Base-by-base conservation (phyloP, 1,140 invertebrate genomes). In the Hyposmocoma kahamanoa region DNA sequence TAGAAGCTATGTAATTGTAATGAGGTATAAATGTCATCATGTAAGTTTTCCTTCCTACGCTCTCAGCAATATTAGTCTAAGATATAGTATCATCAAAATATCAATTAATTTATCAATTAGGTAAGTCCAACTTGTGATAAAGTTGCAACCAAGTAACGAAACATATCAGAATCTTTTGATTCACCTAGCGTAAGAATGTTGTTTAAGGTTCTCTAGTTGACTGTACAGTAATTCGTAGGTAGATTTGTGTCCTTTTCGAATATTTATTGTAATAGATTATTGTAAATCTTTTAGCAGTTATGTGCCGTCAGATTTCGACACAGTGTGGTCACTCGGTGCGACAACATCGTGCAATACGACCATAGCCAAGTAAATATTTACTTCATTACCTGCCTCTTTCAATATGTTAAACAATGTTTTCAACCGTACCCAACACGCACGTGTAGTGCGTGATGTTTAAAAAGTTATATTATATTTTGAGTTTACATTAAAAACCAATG, bases 81-180 rank as follows among this genome's bases (percentile, higher is more conserved):
- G 41, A 60, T 67, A 18, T 62, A 47, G 61, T 66, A 62, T 67
- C 53, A 60, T 53, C 46, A 63, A 70, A 50, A 70, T 62, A 72
- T 76, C 75, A 79, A 78, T 78, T 73, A 68, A 47, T 56, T 48
- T 70, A 77, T 77, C 68, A 71, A 73, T 81, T 79, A 66, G 70
- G 59, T 59, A 62, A 67, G 50, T 50, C 53, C 79, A 84, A 84
- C 81, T 82, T 79, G 82, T 85, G 82, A 85, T 85, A 84, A 68
- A 83, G 82, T 85, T 85, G 82, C 82, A 85, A 85, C 82, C 82
- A 79, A 85, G 77, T 83, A 85, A 85, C 74, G 68, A 82, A 72
- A 85, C 82, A 85, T 85, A 85, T 85, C 82, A 85, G 82, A 79
- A 80, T 83, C 82, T 83, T 78, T 84, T 84, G 80, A 83, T 84